A percentile compares a stretch with the other conserved stretches of the same genome.
These are phyloP conservation scores for Neodiprion lecontei DNA, from an alignment of 1,140 invertebrate genomes.

Conservation along the genomic window DNA sequence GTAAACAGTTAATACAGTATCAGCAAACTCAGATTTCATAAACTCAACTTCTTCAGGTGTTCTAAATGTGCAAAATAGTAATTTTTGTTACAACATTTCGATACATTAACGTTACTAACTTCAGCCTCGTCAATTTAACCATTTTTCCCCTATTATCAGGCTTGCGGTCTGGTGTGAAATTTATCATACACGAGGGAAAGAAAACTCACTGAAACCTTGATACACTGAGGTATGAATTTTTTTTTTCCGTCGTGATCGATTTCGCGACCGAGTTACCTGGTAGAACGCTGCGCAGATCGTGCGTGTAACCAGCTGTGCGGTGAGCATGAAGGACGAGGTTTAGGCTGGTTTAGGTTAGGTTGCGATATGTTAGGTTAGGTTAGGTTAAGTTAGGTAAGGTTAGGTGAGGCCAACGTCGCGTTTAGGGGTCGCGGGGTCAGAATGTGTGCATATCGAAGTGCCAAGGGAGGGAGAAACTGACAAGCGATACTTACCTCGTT, in stretches of 20 bases:
- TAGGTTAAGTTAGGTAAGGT: neutral
- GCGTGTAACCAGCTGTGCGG: neutral
- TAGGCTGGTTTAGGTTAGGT: neutral
- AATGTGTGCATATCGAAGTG: neutral
- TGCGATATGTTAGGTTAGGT: neutral
- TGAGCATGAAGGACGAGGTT: neutral
- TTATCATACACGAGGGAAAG: no score
- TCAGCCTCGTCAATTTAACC: neutral
- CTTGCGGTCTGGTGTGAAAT: neutral
- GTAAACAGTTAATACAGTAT: no score
- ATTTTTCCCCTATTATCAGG: neutral
- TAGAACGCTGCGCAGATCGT: no score
- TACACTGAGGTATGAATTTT: no score
- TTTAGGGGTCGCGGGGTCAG: neutral
- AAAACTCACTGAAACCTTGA: no score
- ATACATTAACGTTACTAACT: no score
- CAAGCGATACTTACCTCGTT: conserved; percentile 54
- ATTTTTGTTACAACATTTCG: no score
- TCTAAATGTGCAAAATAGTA: no score
- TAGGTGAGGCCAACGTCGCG: neutral
- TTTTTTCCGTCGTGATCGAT: no score
- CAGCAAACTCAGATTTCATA: no score
- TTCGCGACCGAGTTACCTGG: no score
- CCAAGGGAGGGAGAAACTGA: conserved; percentile 32
- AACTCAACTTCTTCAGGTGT: no score